Conservation (phyloP, 37 sponge, comb jelly and placozoan species). For the Dysidea cf. avara region DNA sequence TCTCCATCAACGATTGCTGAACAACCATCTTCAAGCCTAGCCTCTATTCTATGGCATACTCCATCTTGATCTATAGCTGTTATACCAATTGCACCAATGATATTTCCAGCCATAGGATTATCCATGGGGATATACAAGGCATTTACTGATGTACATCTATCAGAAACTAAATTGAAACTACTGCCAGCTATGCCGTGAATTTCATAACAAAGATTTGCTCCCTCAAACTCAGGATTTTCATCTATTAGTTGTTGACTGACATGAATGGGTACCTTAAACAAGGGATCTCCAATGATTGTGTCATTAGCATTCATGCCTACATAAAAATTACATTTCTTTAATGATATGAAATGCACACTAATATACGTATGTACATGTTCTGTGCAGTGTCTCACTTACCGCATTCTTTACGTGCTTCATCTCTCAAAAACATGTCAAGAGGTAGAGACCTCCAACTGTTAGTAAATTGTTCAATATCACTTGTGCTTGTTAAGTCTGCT, state of each 20-base stretch:
- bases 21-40: slow-evolving; percentile 26
- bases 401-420: slow-evolving; percentile 45
- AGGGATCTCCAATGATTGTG: too few species aligned
- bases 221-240: too few species aligned
- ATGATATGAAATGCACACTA: too few species aligned
- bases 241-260: too few species aligned
- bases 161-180: slow-evolving; percentile 58
- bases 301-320: too few species aligned
- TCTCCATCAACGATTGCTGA: background rate
- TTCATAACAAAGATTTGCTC: slow-evolving; percentile 55
- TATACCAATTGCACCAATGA: slow-evolving; percentile 51
- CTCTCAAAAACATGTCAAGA: slow-evolving; percentile 28
- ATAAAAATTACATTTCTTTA: too few species aligned
- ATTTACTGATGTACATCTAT: slow-evolving; percentile 61
- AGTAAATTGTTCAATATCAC: slow-evolving; percentile 20
- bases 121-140: slow-evolving; percentile 36
- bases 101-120: slow-evolving; percentile 42
- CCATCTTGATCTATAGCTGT: slow-evolving; percentile 27
- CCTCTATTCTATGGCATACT: slow-evolving; percentile 27
- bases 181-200: slow-evolving; percentile 38
- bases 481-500: background rate
- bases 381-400: too few species aligned
- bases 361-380: too few species aligned
- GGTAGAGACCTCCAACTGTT: slow-evolving; percentile 30
- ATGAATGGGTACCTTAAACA: too few species aligned